Evolutionary conservation across 2,888 invertebrate genomes (phyloP).

Genomic region (Macrostomum cliftonense): DNA sequence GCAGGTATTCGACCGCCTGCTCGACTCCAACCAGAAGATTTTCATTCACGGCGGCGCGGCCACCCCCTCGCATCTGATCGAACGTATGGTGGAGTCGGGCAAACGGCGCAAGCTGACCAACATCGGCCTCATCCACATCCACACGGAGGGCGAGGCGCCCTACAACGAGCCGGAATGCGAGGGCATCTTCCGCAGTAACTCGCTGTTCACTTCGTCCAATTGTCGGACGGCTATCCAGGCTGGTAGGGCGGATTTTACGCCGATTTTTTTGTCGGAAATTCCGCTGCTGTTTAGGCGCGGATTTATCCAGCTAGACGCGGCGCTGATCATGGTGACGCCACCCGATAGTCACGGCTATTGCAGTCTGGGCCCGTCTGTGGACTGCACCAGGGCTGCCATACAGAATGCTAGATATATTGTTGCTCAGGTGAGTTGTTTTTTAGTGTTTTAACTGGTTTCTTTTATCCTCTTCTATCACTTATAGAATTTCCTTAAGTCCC

Average conservation of each 20-base stretch:
- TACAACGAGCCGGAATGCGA: constrained; percentile 50
- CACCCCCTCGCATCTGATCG: constrained; percentile 60
- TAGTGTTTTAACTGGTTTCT: too few relatives aligned
- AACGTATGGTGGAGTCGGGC: constrained; percentile 63
- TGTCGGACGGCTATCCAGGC: constrained; percentile 69
- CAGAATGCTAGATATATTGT: constrained; percentile 66
- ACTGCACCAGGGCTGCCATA: constrained; percentile 67
- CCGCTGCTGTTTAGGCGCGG: constrained; percentile 66
- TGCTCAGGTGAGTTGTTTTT: constrained; percentile 45
- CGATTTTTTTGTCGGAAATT: constrained; percentile 80
- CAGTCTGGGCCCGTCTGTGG: constrained; percentile 75
- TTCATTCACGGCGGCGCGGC: constrained; percentile 77
- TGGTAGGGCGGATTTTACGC: constrained; percentile 67
- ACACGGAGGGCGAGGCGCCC: constrained; percentile 62
- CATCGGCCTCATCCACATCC: constrained; percentile 72
- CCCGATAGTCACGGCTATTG: constrained; percentile 58
- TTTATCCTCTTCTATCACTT: too few relatives aligned
- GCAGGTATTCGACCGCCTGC: background rate
- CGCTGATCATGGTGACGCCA: constrained; percentile 23
- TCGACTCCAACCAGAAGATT: constrained; percentile 44
- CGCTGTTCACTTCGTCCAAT: constrained; percentile 77
- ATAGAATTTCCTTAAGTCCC: too few relatives aligned
- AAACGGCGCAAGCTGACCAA: constrained; percentile 50
- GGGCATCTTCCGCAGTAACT: constrained; percentile 55
- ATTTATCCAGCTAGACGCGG: constrained; percentile 64